Evolutionary conservation across 2,113 vertebrate genomes (phyloP).

Genomic region (Centropus bengalensis): DNA sequence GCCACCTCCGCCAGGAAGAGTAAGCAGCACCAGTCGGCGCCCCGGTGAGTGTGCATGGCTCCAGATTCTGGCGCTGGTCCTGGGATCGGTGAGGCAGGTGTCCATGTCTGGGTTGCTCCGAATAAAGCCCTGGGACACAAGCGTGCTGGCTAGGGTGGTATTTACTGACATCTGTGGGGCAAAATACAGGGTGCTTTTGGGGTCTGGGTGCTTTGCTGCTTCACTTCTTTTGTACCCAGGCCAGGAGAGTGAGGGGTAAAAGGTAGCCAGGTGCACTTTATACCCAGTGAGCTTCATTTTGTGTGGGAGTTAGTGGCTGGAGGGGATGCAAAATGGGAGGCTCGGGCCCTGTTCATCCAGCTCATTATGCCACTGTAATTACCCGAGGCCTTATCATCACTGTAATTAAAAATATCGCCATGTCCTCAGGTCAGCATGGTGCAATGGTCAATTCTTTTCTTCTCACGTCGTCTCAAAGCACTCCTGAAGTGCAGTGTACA

Average conservation of each 20-base stretch:
- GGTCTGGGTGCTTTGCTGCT: not conserved
- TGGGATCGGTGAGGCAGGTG: rapidly evolving
- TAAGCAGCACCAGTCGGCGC: conserved; percentile 91
- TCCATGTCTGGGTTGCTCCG: rapidly evolving
- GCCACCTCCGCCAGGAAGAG: conserved; percentile 88
- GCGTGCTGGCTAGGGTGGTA: rapidly evolving
- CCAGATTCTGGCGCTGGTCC: rapidly evolving
- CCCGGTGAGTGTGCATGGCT: conserved; percentile 77
- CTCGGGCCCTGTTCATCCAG: not conserved
- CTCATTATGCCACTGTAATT: not conserved
- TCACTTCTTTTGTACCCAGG: rapidly evolving
- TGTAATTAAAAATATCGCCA: rapidly evolving
- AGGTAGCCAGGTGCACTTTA: not conserved
- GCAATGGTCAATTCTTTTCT: not conserved
- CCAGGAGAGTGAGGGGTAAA: not conserved
- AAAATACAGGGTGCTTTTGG: rapidly evolving
- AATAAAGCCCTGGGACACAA: rapidly evolving
- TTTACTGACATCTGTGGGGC: rapidly evolving
- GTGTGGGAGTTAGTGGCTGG: not conserved
- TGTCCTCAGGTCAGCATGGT: not conserved
- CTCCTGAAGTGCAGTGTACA: not conserved
- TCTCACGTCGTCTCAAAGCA: not conserved
- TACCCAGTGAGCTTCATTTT: not conserved
- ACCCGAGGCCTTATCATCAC: not conserved
- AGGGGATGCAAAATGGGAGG: not conserved